Evolutionary conservation across 2,797 vertebrate genomes (phyloP).

Genomic region (Tauraco hartlaubi): DNA sequence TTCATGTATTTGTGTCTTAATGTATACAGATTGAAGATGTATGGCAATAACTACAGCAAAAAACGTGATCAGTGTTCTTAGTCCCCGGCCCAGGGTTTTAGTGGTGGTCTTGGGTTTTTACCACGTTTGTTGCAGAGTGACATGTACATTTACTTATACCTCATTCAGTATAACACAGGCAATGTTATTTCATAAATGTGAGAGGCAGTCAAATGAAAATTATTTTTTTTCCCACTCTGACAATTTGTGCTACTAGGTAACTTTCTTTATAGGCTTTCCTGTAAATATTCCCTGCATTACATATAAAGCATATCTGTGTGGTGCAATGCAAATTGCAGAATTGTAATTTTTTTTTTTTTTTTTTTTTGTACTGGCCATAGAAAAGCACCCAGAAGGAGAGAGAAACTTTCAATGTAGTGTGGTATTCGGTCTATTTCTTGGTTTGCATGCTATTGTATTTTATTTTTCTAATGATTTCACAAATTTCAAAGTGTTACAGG

Average conservation of each 20-base stretch:
- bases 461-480: neutral
- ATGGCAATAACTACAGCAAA: neutral
- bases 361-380: neutral
- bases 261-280: neutral
- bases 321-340: neutral
- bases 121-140: neutral
- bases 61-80: neutral
- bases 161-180: neutral
- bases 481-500: neutral
- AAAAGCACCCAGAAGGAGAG: neutral
- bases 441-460: neutral
- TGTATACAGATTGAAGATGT: neutral
- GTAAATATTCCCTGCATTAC: neutral
- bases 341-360: neutral
- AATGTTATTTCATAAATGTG: neutral
- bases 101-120: neutral
- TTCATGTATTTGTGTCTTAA: neutral
- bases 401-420: neutral
- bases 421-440: neutral
- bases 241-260: neutral
- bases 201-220: neutral
- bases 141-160: neutral
- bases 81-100: neutral
- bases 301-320: neutral
- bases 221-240: rapidly evolving